Evolutionary conservation across 2,113 vertebrate genomes (phyloP).

Genomic region (Chrysochloris asiatica): DNA sequence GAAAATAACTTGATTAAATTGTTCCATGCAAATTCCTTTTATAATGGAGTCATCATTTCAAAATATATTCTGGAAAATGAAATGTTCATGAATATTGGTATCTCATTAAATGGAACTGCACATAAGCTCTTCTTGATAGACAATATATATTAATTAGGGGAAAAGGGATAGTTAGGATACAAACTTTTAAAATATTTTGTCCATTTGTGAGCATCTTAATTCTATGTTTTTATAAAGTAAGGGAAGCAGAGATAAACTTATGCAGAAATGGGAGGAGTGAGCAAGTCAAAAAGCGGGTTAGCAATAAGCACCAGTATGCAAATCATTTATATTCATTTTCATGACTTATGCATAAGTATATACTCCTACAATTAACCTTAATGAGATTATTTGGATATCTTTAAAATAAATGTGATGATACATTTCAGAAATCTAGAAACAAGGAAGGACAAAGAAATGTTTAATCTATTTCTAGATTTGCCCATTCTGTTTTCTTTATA

Average conservation of each 20-base stretch:
- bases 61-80: background rate
- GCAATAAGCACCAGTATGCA: background rate
- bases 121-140: background rate
- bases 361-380: background rate
- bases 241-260: constrained; percentile 25
- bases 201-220: constrained; percentile 32
- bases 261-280: background rate
- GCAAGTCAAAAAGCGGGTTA: constrained; percentile 19
- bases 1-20: background rate
- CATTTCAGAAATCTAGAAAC: constrained; percentile 17
- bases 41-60: background rate
- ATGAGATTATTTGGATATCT: constrained; percentile 29
- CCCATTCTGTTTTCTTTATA: background rate
- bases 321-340: constrained; percentile 28
- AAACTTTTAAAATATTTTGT: constrained; percentile 38
- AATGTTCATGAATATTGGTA: background rate
- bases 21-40: background rate
- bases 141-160: background rate
- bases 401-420: constrained; percentile 15
- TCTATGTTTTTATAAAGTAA: constrained; percentile 36
- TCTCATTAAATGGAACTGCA: constrained; percentile 28
- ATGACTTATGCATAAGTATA: background rate
- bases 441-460: background rate
- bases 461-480: background rate
- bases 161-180: background rate